Percentiles rank a stretch among this genome's conserved stretches.
phyloP scores from a whole-genome alignment of 2,113 vertebrate species.

The Malurus elegans region DNA sequence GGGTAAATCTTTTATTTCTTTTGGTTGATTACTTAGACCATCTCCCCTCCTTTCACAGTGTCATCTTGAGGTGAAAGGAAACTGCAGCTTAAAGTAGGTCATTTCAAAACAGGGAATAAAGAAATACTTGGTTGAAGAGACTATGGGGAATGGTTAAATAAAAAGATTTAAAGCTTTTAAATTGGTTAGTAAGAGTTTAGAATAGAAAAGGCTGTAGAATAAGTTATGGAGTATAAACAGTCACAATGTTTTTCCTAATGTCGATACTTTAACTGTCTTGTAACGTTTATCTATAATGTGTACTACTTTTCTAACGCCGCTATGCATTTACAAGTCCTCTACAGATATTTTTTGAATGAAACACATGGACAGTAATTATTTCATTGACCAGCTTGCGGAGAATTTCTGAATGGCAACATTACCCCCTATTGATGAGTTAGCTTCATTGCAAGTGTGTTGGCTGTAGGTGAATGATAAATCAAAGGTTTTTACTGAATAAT shows the following conservation, averaged over 20 bases:
- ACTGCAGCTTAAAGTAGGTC: not conserved
- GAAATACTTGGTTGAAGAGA: not conserved
- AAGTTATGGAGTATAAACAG: not conserved
- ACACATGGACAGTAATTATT: not conserved
- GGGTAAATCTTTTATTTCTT: slow-evolving; percentile 13
- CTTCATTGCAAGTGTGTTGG: not conserved
- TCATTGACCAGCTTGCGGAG: not conserved
- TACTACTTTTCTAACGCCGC: not conserved
- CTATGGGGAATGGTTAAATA: not conserved
- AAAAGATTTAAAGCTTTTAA: not conserved
- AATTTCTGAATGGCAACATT: not conserved
- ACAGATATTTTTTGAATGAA: not conserved
- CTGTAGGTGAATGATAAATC: not conserved
- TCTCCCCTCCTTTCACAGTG: not conserved
- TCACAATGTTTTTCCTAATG: not conserved
- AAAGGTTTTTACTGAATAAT: not conserved
- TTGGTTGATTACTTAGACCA: not conserved
- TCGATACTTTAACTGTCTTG: not conserved
- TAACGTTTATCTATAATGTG: not conserved
- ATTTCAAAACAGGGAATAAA: not conserved
- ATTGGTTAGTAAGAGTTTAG: not conserved
- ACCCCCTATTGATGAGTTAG: not conserved
- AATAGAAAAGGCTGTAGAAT: not conserved
- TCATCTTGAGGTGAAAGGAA: not conserved
- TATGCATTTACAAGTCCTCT: not conserved